Evolutionary conservation across 2,888 invertebrate genomes (phyloP).

Genomic region (Abrostola tripartita): DNA sequence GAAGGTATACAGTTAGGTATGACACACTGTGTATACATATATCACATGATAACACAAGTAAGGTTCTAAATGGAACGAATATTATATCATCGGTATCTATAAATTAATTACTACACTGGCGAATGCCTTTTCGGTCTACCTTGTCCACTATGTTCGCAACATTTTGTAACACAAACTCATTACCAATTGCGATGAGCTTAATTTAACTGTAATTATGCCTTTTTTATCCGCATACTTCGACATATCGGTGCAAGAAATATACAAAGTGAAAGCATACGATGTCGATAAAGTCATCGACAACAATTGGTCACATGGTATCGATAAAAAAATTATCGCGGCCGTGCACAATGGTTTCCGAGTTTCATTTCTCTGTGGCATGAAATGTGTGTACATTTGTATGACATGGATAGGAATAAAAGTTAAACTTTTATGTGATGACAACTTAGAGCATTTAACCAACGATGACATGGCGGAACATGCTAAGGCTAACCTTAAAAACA

Average conservation of each 20-base stretch:
- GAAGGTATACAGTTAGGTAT: background rate
- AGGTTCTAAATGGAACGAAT: background rate
- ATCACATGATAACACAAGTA: background rate
- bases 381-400: constrained; percentile 43
- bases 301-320: constrained; percentile 71
- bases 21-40: too few relatives aligned
- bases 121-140: background rate
- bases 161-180: constrained; percentile 13
- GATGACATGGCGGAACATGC: too few relatives aligned
- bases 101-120: background rate
- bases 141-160: background rate
- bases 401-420: constrained; percentile 35
- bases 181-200: constrained; percentile 34
- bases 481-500: background rate
- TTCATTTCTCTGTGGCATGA: constrained; percentile 64
- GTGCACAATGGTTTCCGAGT: constrained; percentile 74
- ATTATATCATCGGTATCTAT: background rate
- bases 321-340: constrained; percentile 67
- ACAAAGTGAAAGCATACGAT: constrained; percentile 77
- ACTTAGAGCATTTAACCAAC: too few relatives aligned
- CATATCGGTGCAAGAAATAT: constrained; percentile 53
- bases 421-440: constrained; percentile 21
- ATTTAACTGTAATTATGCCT: constrained; percentile 43
- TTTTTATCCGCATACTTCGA: constrained; percentile 49
- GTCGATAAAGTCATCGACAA: constrained; percentile 70